These are phyloP conservation scores for Oncorhynchus kisutch DNA, from an alignment of 2,113 vertebrate species.

Conservation along the genomic window DNA sequence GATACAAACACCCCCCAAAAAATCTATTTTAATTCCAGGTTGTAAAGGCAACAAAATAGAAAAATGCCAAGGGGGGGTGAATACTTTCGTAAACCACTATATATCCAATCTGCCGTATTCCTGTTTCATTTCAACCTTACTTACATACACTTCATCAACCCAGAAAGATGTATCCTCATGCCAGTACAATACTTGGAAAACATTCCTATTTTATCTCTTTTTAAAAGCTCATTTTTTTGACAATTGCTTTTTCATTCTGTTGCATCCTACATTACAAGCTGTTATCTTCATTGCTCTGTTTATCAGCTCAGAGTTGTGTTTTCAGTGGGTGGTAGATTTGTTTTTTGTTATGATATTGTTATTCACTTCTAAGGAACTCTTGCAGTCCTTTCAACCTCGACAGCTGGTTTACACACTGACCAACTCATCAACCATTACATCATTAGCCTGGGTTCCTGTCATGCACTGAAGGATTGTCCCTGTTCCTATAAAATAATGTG, in stretches of 20 bases:
- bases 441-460: no score
- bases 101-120: background rate
- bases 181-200: background rate
- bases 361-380: background rate
- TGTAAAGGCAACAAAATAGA: no score
- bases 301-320: background rate
- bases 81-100: no score
- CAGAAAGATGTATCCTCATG: background rate
- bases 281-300: background rate
- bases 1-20: no score
- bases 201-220: background rate
- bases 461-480: no score
- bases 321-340: background rate
- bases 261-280: background rate
- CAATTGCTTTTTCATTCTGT: background rate
- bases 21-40: no score
- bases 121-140: background rate
- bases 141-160: background rate
- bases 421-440: no score
- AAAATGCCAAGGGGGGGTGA: no score
- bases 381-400: no score
- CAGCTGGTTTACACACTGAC: no score
- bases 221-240: background rate
- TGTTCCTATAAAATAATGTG: no score
- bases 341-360: background rate